Percentiles rank a stretch among this genome's conserved stretches.
phyloP scores from a whole-genome alignment of 1,140 invertebrate species.

The Euwallacea fornicatus region DNA sequence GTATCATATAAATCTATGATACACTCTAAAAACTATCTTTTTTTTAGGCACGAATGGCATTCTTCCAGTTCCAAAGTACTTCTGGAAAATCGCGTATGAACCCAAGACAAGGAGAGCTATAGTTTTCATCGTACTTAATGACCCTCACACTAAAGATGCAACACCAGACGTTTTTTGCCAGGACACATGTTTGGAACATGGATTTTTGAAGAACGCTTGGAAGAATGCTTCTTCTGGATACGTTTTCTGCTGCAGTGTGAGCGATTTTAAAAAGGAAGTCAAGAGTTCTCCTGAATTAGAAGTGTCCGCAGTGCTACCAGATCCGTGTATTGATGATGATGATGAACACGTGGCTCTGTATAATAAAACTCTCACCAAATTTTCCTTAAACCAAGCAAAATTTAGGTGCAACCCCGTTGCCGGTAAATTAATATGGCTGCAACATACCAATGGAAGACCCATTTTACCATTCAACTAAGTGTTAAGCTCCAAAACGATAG shows the following conservation, averaged over 20 bases:
- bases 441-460: too few species aligned
- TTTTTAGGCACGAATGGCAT: background rate
- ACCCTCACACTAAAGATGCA: constrained; percentile 51
- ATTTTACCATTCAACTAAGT: too few species aligned
- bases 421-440: too few species aligned
- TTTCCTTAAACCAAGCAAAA: too few species aligned
- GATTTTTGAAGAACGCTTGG: constrained; percentile 46
- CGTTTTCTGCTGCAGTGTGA: constrained; percentile 53
- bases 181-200: constrained; percentile 50
- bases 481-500: too few species aligned
- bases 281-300: constrained; percentile 27
- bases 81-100: constrained; percentile 56
- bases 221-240: constrained; percentile 48
- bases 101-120: constrained; percentile 49
- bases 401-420: too few species aligned
- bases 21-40: too few species aligned
- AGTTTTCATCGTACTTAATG: constrained; percentile 57
- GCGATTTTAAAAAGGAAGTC: constrained; percentile 45
- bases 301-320: constrained; percentile 27
- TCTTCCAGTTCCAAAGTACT: constrained; percentile 55
- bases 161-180: constrained; percentile 46
- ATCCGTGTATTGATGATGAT: background rate
- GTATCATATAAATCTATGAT: too few species aligned
- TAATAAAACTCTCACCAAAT: too few species aligned
- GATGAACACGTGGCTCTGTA: too few species aligned